Evolutionary conservation across 2,113 vertebrate genomes (phyloP).

Genomic region (Apeltes quadracus): DNA sequence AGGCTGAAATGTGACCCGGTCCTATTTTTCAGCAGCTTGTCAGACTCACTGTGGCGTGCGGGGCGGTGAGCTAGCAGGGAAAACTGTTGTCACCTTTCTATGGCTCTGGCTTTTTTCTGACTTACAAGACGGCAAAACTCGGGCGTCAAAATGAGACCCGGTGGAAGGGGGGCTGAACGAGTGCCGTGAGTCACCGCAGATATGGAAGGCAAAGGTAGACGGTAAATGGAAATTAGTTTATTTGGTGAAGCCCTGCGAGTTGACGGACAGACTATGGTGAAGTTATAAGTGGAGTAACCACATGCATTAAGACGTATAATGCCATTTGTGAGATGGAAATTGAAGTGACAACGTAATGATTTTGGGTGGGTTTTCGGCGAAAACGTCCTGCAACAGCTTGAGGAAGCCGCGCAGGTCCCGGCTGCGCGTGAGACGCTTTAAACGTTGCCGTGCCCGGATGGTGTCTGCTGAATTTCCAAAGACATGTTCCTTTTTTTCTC

Average conservation of each 20-base stretch:
- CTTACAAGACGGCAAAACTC: conserved; percentile 57
- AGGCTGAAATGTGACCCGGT: conserved; percentile 74
- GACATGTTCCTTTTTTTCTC: conserved; percentile 28
- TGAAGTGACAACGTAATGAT: conserved; percentile 72
- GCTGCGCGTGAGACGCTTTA: conserved; percentile 33
- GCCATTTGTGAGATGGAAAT: conserved; percentile 55
- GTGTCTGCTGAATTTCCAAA: conserved; percentile 30
- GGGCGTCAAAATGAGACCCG: conserved; percentile 59
- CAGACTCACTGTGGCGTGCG: conserved; percentile 75
- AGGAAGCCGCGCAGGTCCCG: conserved; percentile 54
- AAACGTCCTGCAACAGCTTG: conserved; percentile 42
- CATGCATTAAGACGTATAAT: conserved; percentile 49
- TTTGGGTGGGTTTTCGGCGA: conserved; percentile 54
- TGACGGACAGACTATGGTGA: conserved; percentile 59
- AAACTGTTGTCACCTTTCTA: conserved; percentile 78
- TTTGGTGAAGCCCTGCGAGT: conserved; percentile 53
- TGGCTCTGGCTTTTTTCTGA: conserved; percentile 65
- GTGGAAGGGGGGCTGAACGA: conserved; percentile 44
- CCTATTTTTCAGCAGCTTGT: conserved; percentile 81
- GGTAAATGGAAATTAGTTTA: conserved; percentile 66
- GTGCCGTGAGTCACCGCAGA: conserved; percentile 37
- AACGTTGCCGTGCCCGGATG: conserved; percentile 29
- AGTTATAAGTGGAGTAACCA: conserved; percentile 61
- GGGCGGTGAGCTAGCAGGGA: conserved; percentile 71
- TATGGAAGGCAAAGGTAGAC: conserved; percentile 53